phyloP scores from a whole-genome alignment of 2,113 vertebrate species.

The Serilophus lunatus region DNA sequence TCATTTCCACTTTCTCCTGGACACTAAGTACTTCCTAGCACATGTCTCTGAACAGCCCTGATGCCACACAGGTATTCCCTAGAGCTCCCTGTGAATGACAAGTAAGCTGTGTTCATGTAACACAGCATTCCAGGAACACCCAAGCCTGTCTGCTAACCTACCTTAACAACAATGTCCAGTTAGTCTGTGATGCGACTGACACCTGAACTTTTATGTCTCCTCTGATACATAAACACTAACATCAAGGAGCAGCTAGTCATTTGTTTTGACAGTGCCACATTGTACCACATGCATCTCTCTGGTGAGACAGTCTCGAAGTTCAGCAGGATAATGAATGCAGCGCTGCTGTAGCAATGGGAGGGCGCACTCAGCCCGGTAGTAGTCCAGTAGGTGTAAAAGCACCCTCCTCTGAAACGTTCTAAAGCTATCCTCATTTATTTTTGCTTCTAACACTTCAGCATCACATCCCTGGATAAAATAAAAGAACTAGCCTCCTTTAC shows the following conservation, averaged over 20 bases:
- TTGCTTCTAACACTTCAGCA: neutral
- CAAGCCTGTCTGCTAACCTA: neutral
- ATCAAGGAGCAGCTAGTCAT: neutral
- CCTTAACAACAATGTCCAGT: neutral
- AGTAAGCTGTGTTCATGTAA: rapidly evolving
- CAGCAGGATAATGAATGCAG: neutral
- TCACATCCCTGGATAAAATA: neutral
- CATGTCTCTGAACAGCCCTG: neutral
- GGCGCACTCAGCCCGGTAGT: neutral
- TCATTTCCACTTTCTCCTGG: neutral
- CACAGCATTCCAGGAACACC: neutral
- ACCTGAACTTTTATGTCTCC: neutral
- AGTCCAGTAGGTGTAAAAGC: neutral
- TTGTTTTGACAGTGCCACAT: neutral
- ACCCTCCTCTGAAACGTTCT: neutral
- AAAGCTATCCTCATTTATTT: neutral
- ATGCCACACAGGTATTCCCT: neutral
- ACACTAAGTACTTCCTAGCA: neutral
- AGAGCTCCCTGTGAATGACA: neutral
- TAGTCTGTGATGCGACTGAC: neutral
- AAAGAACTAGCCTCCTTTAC: neutral
- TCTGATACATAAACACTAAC: neutral
- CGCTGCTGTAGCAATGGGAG: neutral
- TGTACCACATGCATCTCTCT: rapidly evolving
- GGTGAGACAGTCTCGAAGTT: neutral